These are phyloP conservation scores for Megaptera novaeangliae DNA, from an alignment of 2,113 vertebrate species.

Conservation along the genomic window DNA sequence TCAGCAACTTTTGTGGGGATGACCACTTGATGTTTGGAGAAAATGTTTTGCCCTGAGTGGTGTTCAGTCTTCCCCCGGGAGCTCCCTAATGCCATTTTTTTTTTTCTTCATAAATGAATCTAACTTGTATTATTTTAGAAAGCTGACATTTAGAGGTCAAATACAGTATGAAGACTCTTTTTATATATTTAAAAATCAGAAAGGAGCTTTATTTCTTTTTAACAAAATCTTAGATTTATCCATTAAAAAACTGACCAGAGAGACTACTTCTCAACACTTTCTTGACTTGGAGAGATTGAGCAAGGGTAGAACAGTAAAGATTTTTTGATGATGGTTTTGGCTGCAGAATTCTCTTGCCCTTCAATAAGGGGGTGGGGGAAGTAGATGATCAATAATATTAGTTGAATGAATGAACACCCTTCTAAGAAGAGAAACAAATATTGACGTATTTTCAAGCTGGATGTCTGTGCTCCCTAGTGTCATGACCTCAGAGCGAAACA, in stretches of 20 bases:
- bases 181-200: not conserved
- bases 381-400: not conserved
- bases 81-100: not conserved
- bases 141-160: not conserved
- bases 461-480: not conserved
- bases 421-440: not conserved
- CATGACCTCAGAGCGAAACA: constrained; percentile 31
- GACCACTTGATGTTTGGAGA: not conserved
- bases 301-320: not conserved
- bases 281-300: not conserved
- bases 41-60: not conserved
- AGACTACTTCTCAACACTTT: not conserved
- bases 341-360: not conserved
- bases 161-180: not conserved
- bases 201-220: not conserved
- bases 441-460: not conserved
- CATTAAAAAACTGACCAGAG: not conserved
- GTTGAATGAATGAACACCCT: not conserved
- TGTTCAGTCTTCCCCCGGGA: not conserved
- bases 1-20: not conserved
- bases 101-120: not conserved
- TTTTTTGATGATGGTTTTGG: not conserved
- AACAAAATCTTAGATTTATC: not conserved
- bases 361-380: not conserved
- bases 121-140: not conserved